These are phyloP conservation scores for Sebastes trivittatus DNA, from an alignment of 2,797 vertebrate genomes.

Conservation along the genomic window DNA sequence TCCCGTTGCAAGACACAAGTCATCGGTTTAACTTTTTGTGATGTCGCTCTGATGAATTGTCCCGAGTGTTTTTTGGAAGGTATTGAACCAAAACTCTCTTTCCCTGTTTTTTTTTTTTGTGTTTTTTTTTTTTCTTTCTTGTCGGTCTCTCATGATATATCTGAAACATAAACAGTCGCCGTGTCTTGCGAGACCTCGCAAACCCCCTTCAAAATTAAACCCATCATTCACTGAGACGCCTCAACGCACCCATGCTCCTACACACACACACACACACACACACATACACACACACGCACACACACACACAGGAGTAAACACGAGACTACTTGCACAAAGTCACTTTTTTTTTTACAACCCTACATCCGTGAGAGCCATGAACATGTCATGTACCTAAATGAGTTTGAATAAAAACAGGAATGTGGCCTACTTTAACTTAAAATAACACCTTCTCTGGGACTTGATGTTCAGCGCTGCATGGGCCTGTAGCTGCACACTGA, in stretches of 20 bases:
- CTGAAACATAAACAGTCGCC: slow-evolving; percentile 51
- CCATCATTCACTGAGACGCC: slow-evolving; percentile 64
- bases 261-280: not conserved
- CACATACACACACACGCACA: not conserved
- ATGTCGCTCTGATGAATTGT: not conserved
- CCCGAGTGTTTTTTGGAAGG: not conserved
- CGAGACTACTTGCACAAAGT: not conserved
- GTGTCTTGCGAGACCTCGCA: slow-evolving; percentile 41
- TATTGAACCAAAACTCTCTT: slow-evolving; percentile 1
- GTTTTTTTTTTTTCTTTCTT: not conserved
- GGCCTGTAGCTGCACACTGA: slow-evolving; percentile 27
- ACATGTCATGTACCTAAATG: slow-evolving; percentile 50
- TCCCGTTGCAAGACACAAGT: not conserved
- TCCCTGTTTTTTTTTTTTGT: not conserved
- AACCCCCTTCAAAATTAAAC: slow-evolving; percentile 62
- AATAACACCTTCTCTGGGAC: slow-evolving; percentile 62
- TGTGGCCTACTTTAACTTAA: slow-evolving; percentile 69
- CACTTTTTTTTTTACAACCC: slow-evolving; percentile 21
- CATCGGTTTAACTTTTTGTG: not conserved
- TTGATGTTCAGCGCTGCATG: slow-evolving; percentile 13
- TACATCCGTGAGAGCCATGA: slow-evolving; percentile 36
- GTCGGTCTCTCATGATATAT: slow-evolving; percentile 40
- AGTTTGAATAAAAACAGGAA: slow-evolving; percentile 50
- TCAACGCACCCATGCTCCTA: slow-evolving; percentile 25
- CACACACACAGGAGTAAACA: not conserved